Base-by-base conservation (phyloP, 2,113 vertebrate genomes). In the Strix uralensis region DNA sequence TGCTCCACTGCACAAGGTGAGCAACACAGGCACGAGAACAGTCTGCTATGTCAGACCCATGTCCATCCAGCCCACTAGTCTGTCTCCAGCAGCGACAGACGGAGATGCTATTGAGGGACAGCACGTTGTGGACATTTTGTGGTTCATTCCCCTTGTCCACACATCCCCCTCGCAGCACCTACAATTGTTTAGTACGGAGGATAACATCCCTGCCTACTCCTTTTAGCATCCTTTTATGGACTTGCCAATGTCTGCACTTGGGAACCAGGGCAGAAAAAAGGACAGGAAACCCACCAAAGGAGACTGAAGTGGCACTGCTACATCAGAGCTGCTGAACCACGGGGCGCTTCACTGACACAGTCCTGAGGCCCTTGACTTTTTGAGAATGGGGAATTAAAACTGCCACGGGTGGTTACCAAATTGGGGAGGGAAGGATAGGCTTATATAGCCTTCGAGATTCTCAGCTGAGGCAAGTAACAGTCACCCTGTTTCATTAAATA, bases 331-430 rank as follows among this genome's bases (percentile, higher is more conserved):
- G 58, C 36, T 38, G 49, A 86, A 81, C 23, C 36, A 19, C 1
- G 0, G 2, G 9, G 20, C 0, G 0, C 42, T 44, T 74, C 15
- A 12, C 54, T 17, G 36, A 58, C 42, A 38, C 15, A 65, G 61
- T 47, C 44, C 30, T 8, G 11, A 67, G 54, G 49, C 23, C 18
- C 49, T 54, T 6, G 2, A 8, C 18, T 5, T 82, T 25, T 30
- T 46, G 63, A 85, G 44, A 81, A 72, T 1, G 3, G 44, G 30
- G 40, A 89, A 91, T 51, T 70, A 84, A 67, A 96, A 63, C 9
- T 74, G 21, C 15, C 20, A 63, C 1, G 0, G 2, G 9, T n/a
- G 8, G 40, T 49, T 73, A 80, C 23, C 65, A 79, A 71, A 82
- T 0, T 7, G 14, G 13, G 7, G 38, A 9, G 2, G 2, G 12